These are phyloP conservation scores for Mastacembelus armatus DNA, from an alignment of 2,797 vertebrate species.

Conservation along the genomic window DNA sequence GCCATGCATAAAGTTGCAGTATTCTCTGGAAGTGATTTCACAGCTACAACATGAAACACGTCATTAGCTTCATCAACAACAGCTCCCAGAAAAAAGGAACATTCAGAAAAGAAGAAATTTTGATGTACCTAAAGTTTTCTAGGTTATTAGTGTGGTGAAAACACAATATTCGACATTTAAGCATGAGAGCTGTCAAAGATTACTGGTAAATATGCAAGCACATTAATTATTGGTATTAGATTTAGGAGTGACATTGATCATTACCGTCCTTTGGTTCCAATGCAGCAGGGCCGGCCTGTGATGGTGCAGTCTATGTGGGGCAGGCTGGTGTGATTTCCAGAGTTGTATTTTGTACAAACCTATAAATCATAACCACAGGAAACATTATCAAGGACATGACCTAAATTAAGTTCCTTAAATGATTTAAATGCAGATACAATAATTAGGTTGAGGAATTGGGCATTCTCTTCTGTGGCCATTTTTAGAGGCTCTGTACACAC, in stretches of 20 bases:
- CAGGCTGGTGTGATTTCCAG: constrained; percentile 95
- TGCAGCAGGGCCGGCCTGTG: constrained; percentile 97
- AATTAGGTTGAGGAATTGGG: not conserved
- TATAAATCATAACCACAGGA: constrained; percentile 34
- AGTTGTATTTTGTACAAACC: constrained; percentile 94
- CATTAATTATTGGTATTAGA: not conserved
- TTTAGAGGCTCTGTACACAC: too few relatives aligned
- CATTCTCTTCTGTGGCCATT: too few relatives aligned
- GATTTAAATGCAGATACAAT: not conserved
- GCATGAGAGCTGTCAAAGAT: too few relatives aligned
- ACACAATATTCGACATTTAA: not conserved
- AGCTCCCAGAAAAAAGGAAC: too few relatives aligned
- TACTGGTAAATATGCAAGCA: not conserved
- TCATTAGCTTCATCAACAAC: not conserved
- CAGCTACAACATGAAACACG: constrained; percentile 82
- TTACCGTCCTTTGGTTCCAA: constrained; percentile 97
- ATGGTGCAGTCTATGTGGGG: constrained; percentile 96
- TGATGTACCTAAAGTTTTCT: not conserved
- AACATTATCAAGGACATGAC: not conserved
- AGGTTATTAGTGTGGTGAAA: not conserved
- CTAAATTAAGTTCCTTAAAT: not conserved
- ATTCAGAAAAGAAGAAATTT: not conserved
- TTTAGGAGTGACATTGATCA: not conserved
- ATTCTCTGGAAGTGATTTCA: constrained; percentile 98
- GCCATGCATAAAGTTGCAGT: constrained; percentile 96